A percentile compares a stretch with the other conserved stretches of the same genome.
phyloP scores from a whole-genome alignment of 2,113 vertebrate genomes.

The Sturnira hondurensis region DNA sequence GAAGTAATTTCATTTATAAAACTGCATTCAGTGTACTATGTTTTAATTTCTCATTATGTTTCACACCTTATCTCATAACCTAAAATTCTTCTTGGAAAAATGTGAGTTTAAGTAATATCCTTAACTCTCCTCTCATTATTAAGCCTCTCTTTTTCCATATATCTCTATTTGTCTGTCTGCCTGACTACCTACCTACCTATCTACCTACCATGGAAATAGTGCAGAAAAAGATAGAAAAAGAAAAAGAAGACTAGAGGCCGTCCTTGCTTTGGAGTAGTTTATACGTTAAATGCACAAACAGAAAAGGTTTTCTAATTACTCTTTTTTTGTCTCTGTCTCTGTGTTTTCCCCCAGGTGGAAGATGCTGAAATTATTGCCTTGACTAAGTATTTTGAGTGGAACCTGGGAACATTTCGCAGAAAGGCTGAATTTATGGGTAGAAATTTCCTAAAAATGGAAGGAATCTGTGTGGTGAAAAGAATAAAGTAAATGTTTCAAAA shows the following conservation, averaged over 20 bases:
- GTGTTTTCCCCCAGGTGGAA: background rate
- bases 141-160: background rate
- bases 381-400: background rate
- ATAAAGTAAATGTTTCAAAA: background rate
- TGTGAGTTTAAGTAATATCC: background rate
- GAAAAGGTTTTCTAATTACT: background rate
- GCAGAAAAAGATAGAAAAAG: background rate
- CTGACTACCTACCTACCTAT: background rate
- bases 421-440: background rate
- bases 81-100: conserved; percentile 40
- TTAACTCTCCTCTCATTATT: background rate
- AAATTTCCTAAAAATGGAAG: background rate
- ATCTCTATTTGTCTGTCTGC: background rate
- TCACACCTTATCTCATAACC: background rate
- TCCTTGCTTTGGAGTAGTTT: conserved; percentile 8
- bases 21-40: background rate
- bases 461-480: background rate
- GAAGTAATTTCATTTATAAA: background rate
- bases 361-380: conserved; percentile 9
- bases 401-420: background rate
- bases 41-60: background rate
- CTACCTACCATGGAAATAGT: background rate
- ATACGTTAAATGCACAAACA: background rate
- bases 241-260: background rate
- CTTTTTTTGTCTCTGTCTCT: background rate